phyloP scores from a whole-genome alignment of 2,888 invertebrate genomes.

The Hedya salicella region DNA sequence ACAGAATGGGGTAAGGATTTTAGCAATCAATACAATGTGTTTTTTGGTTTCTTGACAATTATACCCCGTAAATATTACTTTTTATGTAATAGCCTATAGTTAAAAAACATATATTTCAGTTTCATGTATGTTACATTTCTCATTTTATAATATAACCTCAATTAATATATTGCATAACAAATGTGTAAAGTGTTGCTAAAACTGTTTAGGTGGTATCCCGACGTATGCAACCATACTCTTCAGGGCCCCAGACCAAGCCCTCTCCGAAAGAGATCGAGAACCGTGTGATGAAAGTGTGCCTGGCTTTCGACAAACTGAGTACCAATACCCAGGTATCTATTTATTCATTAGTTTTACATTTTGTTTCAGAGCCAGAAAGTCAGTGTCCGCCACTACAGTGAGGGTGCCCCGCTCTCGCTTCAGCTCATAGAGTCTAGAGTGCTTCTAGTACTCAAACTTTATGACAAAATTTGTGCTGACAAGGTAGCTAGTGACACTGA shows the following conservation, averaged over 20 bases:
- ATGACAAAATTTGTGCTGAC: conserved; percentile 97
- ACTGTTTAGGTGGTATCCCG: conserved; percentile 77
- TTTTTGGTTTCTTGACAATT: conserved; percentile 43
- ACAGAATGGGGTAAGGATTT: conserved; percentile 47
- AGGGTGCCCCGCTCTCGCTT: conserved; percentile 90
- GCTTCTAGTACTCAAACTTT: conserved; percentile 97
- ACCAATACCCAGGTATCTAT: conserved; percentile 90
- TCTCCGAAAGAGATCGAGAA: conserved; percentile 88
- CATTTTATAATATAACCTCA: conserved; percentile 70
- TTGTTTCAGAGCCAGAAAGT: conserved; percentile 87
- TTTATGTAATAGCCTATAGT: not conserved
- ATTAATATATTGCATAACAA: conserved; percentile 80
- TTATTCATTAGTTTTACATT: conserved; percentile 64
- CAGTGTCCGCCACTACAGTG: conserved; percentile 90
- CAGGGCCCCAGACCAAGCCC: conserved; percentile 77
- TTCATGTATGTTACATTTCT: conserved; percentile 1
- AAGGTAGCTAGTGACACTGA: conserved; percentile 89
- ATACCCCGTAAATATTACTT: not conserved
- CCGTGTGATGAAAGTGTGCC: conserved; percentile 94
- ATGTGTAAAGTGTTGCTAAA: conserved; percentile 70
- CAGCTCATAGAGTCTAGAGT: conserved; percentile 95
- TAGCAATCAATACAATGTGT: conserved; percentile 57
- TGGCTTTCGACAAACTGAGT: conserved; percentile 95
- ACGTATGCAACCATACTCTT: conserved; percentile 65
- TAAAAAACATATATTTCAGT: not conserved